Percentiles rank a stretch among this genome's conserved stretches.
Evolutionary conservation across 1,140 invertebrate species (phyloP).

Genomic region (Vanessa atalanta): DNA sequence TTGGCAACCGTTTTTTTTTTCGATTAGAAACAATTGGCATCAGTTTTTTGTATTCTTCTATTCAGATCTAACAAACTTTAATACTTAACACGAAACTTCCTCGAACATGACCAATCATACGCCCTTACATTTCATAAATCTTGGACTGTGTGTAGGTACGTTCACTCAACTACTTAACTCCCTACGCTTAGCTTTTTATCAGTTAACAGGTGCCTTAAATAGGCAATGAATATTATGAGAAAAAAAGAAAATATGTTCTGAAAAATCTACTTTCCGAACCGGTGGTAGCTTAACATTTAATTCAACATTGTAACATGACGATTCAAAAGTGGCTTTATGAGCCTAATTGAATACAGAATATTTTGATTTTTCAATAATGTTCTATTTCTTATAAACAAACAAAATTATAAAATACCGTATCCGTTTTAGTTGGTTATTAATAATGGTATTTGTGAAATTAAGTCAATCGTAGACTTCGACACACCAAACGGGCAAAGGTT

Average conservation of each 20-base stretch:
- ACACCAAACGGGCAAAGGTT: slow-evolving; percentile 53
- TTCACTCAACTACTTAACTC: background rate
- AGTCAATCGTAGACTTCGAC: slow-evolving; percentile 33
- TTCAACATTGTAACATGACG: too few relatives aligned
- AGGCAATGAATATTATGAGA: background rate
- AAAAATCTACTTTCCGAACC: background rate
- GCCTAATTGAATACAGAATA: too few relatives aligned
- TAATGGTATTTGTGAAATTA: slow-evolving; percentile 4
- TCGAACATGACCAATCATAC: slow-evolving; percentile 27
- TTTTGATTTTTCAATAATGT: too few relatives aligned
- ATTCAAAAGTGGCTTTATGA: too few relatives aligned
- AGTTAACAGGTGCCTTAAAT: background rate
- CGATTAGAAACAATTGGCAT: too few relatives aligned
- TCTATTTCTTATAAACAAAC: background rate
- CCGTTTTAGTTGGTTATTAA: background rate
- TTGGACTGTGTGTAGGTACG: slow-evolving; percentile 18
- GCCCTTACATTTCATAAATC: slow-evolving; percentile 28
- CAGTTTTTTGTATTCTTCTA: background rate
- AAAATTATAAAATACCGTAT: background rate
- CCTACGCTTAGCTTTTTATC: background rate
- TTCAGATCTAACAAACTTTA: background rate
- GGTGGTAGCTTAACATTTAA: too few relatives aligned
- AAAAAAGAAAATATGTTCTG: background rate
- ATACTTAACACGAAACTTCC: slow-evolving; percentile 8
- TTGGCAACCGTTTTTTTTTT: too few relatives aligned